These are phyloP conservation scores for Oreohelix idahoensis DNA, from an alignment of 1,140 invertebrate genomes.

Conservation along the genomic window DNA sequence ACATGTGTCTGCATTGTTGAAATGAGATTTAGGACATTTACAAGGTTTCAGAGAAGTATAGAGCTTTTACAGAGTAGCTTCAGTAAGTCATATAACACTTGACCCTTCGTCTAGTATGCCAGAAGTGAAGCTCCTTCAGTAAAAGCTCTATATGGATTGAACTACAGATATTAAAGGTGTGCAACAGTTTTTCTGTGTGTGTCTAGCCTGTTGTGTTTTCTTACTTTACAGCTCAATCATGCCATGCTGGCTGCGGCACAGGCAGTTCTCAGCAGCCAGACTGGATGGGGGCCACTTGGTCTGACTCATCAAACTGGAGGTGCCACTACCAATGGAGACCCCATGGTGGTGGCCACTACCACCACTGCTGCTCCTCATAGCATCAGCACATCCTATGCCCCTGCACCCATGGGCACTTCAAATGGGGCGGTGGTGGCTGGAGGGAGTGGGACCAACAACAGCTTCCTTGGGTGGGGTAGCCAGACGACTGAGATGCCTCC, in stretches of 20 bases:
- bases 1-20: too few relatives aligned
- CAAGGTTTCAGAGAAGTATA: too few relatives aligned
- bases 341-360: constrained; percentile 28
- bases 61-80: too few relatives aligned
- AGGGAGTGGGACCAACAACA: constrained; percentile 26
- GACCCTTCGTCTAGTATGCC: too few relatives aligned
- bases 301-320: constrained; percentile 54
- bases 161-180: not conserved
- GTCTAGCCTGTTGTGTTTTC: constrained; percentile 8
- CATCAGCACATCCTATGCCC: constrained; percentile 25
- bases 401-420: constrained; percentile 30
- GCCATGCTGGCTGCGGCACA: constrained; percentile 69
- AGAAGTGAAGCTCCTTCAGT: not conserved
- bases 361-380: constrained; percentile 36
- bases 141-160: not conserved
- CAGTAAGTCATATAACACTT: too few relatives aligned
- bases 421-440: constrained; percentile 37
- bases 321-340: constrained; percentile 42
- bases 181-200: not conserved
- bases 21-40: too few relatives aligned
- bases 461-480: constrained; percentile 34
- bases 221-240: constrained; percentile 53
- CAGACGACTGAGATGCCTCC: constrained; percentile 37
- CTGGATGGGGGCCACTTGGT: constrained; percentile 61
- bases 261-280: constrained; percentile 61